Evolutionary conservation across 2,888 invertebrate species (phyloP), one percentile per base, ranked within the genome.

Genomic region (Drosophila rubida): DNA sequence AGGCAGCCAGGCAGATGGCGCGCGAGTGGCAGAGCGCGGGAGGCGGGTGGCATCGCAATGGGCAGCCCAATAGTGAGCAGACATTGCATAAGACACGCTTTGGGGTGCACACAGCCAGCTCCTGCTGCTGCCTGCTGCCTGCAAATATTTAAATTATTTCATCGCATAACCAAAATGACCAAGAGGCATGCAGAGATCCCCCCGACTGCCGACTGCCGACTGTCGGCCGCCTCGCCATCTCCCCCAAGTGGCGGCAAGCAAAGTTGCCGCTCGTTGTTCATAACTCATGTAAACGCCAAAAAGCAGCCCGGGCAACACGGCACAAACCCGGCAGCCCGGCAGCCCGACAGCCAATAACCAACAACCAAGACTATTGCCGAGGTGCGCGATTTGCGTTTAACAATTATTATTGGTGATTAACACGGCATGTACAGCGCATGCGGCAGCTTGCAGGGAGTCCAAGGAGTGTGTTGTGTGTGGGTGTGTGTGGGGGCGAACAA

Each of bases 341-440:
- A 48, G 16, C 14, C 44, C 37, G n/a, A 11, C 32, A 46, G 46
- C 46, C 59, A 27, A 27, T 27, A 27, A 27, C 27, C 27, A 27
- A 27, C 50, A 60, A 59, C 59, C 51, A 46, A 59, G 55, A 53
- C 59, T 53, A 16, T 39, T 41, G 27, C 6, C 61, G 51, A 55
- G 63, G 59, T 50, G 65, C 76, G 80, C 82, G 84, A 79, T 82
- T 81, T 84, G 87, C 84, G 87, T 85, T 84, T 84, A 84, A 84
- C 87, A 84, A 84, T 84, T 84, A 85, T 87, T 87, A 87, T 84
- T 84, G 84, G 85, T 85, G 84, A 84, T 87, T 84, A 84, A 84
- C 84, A 84, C 87, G 84, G 85, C 84, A 84, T 87, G 85, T 78
- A 82, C 82, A 78, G 66, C 75, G 80, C 46, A n/a, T n/a, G 51